Evolutionary conservation across 2,113 vertebrate genomes (phyloP).

Genomic region (Melierax canorus): DNA sequence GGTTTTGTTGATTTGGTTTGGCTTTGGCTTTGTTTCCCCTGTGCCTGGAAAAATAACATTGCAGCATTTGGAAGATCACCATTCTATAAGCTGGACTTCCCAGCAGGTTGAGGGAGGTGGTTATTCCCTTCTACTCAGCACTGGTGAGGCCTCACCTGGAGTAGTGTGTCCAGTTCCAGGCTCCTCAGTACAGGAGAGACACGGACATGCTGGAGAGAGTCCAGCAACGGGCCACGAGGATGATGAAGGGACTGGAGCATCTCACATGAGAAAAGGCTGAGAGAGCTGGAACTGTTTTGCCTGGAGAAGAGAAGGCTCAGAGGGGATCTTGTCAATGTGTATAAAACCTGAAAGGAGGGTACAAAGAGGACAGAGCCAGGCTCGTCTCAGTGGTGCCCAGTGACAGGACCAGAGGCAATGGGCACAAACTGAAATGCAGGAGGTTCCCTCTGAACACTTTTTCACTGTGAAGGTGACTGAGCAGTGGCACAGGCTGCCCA

Average conservation of each 20-base stretch:
- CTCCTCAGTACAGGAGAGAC: background rate
- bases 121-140: background rate
- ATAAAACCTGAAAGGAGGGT: background rate
- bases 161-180: rapidly evolving
- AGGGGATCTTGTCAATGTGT: background rate
- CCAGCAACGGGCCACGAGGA: rapidly evolving
- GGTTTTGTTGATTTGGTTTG: background rate
- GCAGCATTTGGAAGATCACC: background rate
- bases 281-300: background rate
- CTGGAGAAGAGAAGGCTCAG: background rate
- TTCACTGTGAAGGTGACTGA: background rate
- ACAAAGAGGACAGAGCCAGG: background rate
- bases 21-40: background rate
- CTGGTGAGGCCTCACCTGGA: background rate
- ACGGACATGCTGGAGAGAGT: background rate
- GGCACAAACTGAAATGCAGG: background rate
- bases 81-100: background rate
- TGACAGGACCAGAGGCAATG: background rate
- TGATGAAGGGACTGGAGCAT: background rate
- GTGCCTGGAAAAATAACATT: background rate
- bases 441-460: background rate
- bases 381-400: background rate
- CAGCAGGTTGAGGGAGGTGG: no score
- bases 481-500: background rate
- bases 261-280: background rate